Base-by-base conservation (phyloP, 2,797 vertebrate genomes). In the Echiichthys vipera region DNA sequence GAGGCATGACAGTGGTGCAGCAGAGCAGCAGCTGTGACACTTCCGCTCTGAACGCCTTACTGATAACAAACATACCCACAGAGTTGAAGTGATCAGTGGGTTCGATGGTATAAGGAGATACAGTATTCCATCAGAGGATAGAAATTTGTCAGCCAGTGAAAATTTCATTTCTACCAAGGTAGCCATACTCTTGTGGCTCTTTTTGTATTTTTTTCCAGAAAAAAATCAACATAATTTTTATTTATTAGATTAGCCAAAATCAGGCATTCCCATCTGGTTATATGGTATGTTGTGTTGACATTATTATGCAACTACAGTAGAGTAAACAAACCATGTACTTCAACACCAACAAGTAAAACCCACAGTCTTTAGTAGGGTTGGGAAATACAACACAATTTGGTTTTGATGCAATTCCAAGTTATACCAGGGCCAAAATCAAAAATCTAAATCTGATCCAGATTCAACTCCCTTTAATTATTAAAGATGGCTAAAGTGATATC, bases 41-140 rank as follows among this genome's bases (percentile, higher is more conserved):
- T 64, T 83, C 61, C 10, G 13, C 58, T 56, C 17, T 51, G 45
- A 43, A 47, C 2, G 9, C 30, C 27, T 65, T 2, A 24, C 22
- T 56, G 66, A 83, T 72, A 83, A 56, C 27, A 47, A 78, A 34
- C 11, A 32, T 75, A 49, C 61, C 50, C 54, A 47, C 36, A 39
- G 9, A 66, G 51, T 59, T 6, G 1, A 59, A 5, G 1, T 45
- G 40, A 77, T 71, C 51, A 49, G 64, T 17, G 10, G n/a, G 43
- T 13, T 78, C 56, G 36, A 12, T 29, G 25, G 43, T 32, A 37
- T 50, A 30, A 59, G 3, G 11, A 64, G 14, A 65, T 54, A 56
- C 5, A 17, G 20, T 14, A 8, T 5, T 56, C 18, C 13, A 30
- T 42, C 10, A 51, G 25, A 59, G 22, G 18, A 66, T 1, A 30